Evolutionary conservation across 2,113 vertebrate genomes (phyloP).

Genomic region (Panurus biarmicus): DNA sequence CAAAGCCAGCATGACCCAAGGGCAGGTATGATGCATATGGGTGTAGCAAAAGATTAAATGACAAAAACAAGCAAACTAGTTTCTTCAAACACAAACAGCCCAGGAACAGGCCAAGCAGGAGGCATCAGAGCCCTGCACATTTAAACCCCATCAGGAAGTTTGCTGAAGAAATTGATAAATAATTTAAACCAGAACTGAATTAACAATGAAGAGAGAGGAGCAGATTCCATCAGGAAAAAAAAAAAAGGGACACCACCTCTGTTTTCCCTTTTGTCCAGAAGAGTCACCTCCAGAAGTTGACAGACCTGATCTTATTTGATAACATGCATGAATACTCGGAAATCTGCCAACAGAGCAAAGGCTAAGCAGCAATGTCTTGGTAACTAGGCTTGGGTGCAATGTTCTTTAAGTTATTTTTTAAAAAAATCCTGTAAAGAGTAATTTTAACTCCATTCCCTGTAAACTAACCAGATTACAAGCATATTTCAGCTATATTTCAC

Average conservation of each 20-base stretch:
- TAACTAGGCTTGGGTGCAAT: neutral
- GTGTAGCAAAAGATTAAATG: neutral
- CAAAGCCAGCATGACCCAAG: neutral
- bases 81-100: neutral
- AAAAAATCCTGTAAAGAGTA: neutral
- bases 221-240: neutral
- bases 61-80: neutral
- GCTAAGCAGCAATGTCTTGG: neutral
- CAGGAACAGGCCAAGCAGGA: conserved; percentile 4
- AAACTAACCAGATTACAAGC: neutral
- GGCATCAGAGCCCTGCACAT: neutral
- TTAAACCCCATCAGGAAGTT: neutral
- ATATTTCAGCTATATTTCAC: neutral
- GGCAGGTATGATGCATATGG: neutral
- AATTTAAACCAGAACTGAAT: neutral
- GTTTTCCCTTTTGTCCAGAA: neutral
- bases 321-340: neutral
- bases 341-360: neutral
- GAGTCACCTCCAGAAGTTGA: neutral
- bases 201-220: neutral
- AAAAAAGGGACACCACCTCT: neutral
- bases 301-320: neutral
- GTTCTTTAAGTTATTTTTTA: neutral
- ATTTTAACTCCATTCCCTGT: neutral
- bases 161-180: neutral